Base-by-base conservation (phyloP, 2,888 invertebrate genomes). In the Abrostola triplasia region DNA sequence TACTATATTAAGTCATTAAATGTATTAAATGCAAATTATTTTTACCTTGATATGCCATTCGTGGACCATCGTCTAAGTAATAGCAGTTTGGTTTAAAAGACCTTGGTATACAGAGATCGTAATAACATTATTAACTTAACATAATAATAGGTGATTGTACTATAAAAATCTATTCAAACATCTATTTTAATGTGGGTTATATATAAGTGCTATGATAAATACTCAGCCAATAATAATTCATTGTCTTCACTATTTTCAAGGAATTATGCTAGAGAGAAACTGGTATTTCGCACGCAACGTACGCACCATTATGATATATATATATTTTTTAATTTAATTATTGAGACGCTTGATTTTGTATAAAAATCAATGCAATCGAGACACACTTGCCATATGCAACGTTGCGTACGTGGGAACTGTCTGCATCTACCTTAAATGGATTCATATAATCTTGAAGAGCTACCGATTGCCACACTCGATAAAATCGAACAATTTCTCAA, bases 41-140 rank as follows among this genome's bases (percentile, higher is more conserved):
- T 60, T 76, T 48, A 57, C 76, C 79, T 77, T 76, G 76, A 71
- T 68, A 48, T 59, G 64, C 59, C 60, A 61, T 36, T 62, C 38
- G 44, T 52, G 61, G 48, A 35, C 40, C 67, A 66, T 66, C 57
- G 60, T 71, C 66, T 64, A 59, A 8, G 65, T 36, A 57, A 71
- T 61, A 67, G 59, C 36, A 59, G 64, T 72, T 56, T 36, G 12
- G 36, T 11, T 24, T 53, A 49, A 6, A 5, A 60, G 50, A 51
- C 73, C 70, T 70, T 59, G 47, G 48, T 65, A 41, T 24, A 24
- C 36, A 53, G 5, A 51, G 24, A 61, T 50, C 12, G 56, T 64
- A 61, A 70, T 67, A 66, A 64, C 12, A 36, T 12, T 68, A 11
- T 51, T 70, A 47, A 60, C 50, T 70, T 51, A 48, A 9, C 38